phyloP scores from a whole-genome alignment of 2,888 invertebrate species.

The Noctua janthina region DNA sequence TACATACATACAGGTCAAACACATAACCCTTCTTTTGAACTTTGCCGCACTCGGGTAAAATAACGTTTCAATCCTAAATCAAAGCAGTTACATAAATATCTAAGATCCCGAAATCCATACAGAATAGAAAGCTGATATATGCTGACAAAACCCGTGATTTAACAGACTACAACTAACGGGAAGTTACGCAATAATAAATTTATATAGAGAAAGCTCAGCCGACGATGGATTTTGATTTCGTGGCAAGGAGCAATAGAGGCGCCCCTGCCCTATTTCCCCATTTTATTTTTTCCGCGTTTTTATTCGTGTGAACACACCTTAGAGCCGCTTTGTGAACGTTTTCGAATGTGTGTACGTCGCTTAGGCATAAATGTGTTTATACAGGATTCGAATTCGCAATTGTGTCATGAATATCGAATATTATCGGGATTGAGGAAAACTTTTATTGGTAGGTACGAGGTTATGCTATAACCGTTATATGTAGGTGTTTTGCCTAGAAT shows the following conservation, averaged over 20 bases:
- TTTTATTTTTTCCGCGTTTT: constrained; percentile 60
- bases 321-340: constrained; percentile 31
- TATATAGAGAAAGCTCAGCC: constrained; percentile 50
- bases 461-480: constrained; percentile 7
- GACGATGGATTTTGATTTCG: constrained; percentile 63
- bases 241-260: constrained; percentile 56
- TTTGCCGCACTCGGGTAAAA: neutral
- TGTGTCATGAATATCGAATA: constrained; percentile 51
- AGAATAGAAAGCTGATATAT: constrained; percentile 48
- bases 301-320: constrained; percentile 61
- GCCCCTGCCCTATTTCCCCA: constrained; percentile 48
- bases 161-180: constrained; percentile 57
- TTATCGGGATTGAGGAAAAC: constrained; percentile 20
- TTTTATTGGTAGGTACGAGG: constrained; percentile 29
- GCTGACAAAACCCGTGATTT: constrained; percentile 50
- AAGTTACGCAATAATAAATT: constrained; percentile 57
- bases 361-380: constrained; percentile 58
- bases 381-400: constrained; percentile 45
- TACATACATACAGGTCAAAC: neutral
- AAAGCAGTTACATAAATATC: constrained; percentile 24
- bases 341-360: constrained; percentile 42
- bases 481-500: neutral
- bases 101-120: constrained; percentile 29
- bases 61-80: constrained; percentile 22
- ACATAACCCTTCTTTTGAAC: neutral